phyloP scores from a whole-genome alignment of 2,888 invertebrate species.

The Hoplodrina blanda region DNA sequence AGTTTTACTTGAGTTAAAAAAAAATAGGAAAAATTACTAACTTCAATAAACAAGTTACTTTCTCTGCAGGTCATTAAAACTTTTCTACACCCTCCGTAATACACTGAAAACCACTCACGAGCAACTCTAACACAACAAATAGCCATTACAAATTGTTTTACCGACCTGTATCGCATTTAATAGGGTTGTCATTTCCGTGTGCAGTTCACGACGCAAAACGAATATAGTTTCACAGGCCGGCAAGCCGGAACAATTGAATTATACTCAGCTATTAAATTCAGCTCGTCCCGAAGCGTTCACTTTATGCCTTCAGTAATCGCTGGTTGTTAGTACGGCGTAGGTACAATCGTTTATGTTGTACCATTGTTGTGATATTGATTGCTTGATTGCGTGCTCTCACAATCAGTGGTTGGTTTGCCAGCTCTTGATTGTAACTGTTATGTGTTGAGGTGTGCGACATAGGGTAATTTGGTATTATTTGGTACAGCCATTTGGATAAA shows the following conservation, averaged over 20 bases:
- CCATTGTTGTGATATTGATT: conserved; percentile 40
- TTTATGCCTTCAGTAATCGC: conserved; percentile 74
- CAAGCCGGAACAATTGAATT: conserved; percentile 86
- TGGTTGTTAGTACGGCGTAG: conserved; percentile 68
- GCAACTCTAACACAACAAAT: conserved; percentile 6
- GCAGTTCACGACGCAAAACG: conserved; percentile 74
- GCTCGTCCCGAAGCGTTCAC: conserved; percentile 68
- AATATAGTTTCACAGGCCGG: conserved; percentile 83
- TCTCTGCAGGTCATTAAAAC: no score
- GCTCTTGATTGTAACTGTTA: conserved; percentile 29
- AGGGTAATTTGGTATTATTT: conserved; percentile 11
- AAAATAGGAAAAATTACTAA: no score
- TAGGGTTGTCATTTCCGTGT: conserved; percentile 39
- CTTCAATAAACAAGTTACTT: no score
- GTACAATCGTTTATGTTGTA: conserved; percentile 69
- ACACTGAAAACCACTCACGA: not conserved
- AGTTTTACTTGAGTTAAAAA: no score
- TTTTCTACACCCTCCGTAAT: no score
- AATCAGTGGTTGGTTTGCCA: conserved; percentile 36
- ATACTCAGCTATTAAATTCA: conserved; percentile 84
- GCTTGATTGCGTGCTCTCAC: conserved; percentile 40
- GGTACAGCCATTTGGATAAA: not conserved
- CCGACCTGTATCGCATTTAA: conserved; percentile 37
- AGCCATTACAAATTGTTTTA: not conserved
- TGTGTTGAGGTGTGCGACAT: conserved; percentile 4